Conservation (phyloP, 2,797 vertebrate species). For the Enteromius paludinosus region DNA sequence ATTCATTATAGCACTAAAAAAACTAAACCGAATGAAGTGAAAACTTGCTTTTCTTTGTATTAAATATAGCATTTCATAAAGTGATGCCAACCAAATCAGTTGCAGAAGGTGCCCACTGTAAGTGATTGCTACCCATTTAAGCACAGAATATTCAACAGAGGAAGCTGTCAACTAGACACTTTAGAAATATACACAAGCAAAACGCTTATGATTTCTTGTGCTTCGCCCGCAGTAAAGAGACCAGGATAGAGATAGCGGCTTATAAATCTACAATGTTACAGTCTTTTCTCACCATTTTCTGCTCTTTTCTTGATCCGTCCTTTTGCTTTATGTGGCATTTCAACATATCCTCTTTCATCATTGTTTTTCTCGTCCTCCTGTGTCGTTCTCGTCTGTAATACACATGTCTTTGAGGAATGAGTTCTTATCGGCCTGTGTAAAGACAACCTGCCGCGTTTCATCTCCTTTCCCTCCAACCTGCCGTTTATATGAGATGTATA, state of each 20-base stretch:
- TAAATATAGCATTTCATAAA: background rate
- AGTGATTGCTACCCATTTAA: background rate
- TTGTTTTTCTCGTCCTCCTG: background rate
- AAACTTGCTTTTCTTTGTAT: background rate
- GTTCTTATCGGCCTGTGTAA: conserved; percentile 46
- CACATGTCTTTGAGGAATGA: conserved; percentile 46
- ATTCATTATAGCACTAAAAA: background rate
- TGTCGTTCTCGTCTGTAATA: conserved; percentile 18
- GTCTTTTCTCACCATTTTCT: background rate
- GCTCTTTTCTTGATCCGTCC: conserved; percentile 2
- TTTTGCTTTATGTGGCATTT: conserved; percentile 10
- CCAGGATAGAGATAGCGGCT: background rate
- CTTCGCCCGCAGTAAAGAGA: background rate
- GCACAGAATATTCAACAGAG: background rate
- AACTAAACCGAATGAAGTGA: background rate
- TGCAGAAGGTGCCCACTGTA: background rate
- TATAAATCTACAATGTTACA: background rate
- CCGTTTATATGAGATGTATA: background rate
- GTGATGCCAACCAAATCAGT: background rate
- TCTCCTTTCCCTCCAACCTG: background rate
- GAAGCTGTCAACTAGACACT: conserved; percentile 2
- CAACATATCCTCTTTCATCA: background rate
- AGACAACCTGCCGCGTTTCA: background rate
- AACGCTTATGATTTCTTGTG: background rate
- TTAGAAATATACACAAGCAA: background rate